Evolutionary conservation across 2,797 vertebrate genomes (phyloP).

Genomic region (Peromyscus attwateri): DNA sequence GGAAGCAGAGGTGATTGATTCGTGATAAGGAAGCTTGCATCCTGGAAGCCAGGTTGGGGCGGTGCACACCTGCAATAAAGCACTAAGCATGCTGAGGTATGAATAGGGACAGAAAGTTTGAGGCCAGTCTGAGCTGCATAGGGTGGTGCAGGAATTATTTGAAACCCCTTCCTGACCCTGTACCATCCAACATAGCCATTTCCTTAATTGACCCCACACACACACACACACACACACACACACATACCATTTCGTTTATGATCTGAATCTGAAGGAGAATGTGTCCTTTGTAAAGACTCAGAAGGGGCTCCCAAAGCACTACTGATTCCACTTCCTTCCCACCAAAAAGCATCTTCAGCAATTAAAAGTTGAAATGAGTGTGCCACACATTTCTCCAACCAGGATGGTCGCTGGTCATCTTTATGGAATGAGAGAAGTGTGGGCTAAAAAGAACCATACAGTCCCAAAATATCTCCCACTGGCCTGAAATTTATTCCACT

Average conservation of each 20-base stretch:
- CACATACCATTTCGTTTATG: neutral
- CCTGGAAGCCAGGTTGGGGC: neutral
- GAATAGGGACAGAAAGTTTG: neutral
- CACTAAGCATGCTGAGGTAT: neutral
- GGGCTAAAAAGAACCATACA: constrained; percentile 65
- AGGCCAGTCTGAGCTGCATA: neutral
- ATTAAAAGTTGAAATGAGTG: constrained; percentile 46
- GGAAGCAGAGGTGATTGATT: neutral
- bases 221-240: neutral
- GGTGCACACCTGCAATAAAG: too few species aligned
- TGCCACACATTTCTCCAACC: constrained; percentile 8
- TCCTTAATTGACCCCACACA: neutral
- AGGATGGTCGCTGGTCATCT: constrained; percentile 45
- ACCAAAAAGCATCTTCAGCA: neutral
- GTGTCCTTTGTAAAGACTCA: neutral
- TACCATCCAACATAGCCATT: neutral
- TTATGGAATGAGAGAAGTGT: constrained; percentile 57
- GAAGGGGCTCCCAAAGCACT: neutral
- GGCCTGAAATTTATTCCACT: constrained; percentile 79
- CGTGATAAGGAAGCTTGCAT: neutral
- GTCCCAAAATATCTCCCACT: constrained; percentile 76
- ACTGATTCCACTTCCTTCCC: neutral
- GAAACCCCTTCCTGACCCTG: too few species aligned
- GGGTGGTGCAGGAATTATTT: neutral
- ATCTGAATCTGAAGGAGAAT: constrained; percentile 10